phyloP scores from a whole-genome alignment of 2,888 invertebrate genomes.

The Marasmarcha lunaedactyla region DNA sequence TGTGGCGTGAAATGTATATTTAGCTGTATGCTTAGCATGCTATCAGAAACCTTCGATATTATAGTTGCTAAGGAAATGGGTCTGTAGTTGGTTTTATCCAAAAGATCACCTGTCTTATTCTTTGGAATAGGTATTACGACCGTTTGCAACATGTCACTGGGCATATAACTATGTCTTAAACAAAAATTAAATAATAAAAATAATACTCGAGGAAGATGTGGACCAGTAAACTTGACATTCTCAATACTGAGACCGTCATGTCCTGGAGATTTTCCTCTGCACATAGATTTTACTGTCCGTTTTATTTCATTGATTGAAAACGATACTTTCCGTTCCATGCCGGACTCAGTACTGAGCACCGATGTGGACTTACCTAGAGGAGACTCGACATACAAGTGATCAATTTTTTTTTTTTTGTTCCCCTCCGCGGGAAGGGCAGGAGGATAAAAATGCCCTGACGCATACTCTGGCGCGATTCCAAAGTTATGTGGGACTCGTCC shows the following conservation, averaged over 20 bases:
- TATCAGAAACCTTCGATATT: no score
- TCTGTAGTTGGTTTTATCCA: not conserved
- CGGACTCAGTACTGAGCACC: not conserved
- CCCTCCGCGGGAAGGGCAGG: no score
- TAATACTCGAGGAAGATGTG: not conserved
- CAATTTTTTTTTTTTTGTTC: no score
- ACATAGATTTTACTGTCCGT: not conserved
- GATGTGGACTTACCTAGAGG: no score
- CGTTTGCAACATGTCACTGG: conserved; percentile 5
- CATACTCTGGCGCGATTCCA: no score
- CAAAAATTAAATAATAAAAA: conserved; percentile 1
- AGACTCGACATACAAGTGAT: no score
- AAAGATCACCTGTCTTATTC: conserved; percentile 8
- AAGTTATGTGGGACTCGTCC: no score
- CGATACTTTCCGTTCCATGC: not conserved
- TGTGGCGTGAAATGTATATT: not conserved
- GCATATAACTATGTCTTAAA: conserved; percentile 2
- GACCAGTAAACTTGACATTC: no score
- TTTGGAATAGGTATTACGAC: no score
- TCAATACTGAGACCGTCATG: conserved; percentile 1
- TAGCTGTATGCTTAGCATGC: conserved; percentile 3
- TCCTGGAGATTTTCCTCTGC: conserved; percentile 1
- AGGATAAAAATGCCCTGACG: no score
- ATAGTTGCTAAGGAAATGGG: no score
- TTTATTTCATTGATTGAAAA: not conserved